phyloP scores from a whole-genome alignment of 2,113 vertebrate genomes.

The Mesocricetus auratus region DNA sequence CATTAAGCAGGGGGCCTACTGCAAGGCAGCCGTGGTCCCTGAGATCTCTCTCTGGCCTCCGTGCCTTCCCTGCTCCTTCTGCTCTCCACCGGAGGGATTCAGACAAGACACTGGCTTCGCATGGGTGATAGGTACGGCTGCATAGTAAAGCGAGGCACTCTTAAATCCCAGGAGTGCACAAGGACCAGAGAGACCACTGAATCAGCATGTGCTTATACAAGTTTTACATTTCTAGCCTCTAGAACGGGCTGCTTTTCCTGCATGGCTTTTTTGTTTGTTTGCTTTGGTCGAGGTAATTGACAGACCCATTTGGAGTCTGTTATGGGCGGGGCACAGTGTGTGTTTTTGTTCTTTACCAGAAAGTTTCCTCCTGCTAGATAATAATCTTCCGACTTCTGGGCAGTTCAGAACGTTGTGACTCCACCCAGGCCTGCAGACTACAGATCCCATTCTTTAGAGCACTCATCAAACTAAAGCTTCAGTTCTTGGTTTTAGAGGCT shows the following conservation, averaged over 20 bases:
- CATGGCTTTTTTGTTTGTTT: background rate
- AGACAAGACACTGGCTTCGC: background rate
- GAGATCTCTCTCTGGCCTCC: background rate
- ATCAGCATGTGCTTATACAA: background rate
- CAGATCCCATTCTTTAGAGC: background rate
- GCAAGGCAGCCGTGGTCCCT: background rate
- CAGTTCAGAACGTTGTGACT: background rate
- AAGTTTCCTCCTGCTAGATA: background rate
- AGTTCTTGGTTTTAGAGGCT: background rate
- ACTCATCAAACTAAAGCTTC: background rate
- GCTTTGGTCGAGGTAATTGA: background rate
- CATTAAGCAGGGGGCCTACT: background rate
- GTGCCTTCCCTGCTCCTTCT: too few species aligned
- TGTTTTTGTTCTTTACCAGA: background rate
- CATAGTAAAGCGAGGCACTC: background rate
- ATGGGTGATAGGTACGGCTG: background rate
- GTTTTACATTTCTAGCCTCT: background rate
- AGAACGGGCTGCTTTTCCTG: background rate
- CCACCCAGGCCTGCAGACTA: background rate
- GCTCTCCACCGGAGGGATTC: background rate
- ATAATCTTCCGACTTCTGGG: background rate
- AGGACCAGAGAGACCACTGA: background rate
- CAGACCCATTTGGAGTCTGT: background rate
- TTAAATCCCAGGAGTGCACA: background rate
- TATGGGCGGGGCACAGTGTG: background rate